Percentiles rank a stretch among this genome's conserved stretches.
These are phyloP conservation scores for Mungos mungo DNA, from an alignment of 2,113 vertebrate genomes.

Conservation along the genomic window DNA sequence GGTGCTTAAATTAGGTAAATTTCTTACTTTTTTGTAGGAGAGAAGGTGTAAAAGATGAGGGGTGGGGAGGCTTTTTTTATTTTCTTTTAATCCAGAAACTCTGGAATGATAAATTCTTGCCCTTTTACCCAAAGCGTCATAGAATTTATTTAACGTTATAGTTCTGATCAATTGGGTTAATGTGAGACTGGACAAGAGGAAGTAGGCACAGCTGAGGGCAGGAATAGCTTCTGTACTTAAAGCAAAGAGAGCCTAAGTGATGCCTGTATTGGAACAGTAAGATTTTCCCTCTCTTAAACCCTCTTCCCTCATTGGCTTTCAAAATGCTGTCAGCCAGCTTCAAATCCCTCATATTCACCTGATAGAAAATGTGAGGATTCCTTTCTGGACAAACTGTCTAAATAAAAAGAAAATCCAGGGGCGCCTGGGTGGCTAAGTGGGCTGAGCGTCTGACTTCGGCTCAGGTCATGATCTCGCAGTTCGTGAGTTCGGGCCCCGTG, in stretches of 20 bases:
- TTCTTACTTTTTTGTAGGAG: background rate
- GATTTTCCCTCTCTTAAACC: background rate
- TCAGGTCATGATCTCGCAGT: too few species aligned
- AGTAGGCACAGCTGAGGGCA: background rate
- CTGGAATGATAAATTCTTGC: background rate
- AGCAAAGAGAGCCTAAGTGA: background rate
- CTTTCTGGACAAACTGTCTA: background rate
- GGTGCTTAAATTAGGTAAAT: background rate
- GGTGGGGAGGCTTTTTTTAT: background rate
- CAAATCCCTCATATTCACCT: background rate
- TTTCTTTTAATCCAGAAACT: conserved; percentile 29
- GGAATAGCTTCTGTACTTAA: background rate
- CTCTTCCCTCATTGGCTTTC: background rate
- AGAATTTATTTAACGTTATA: background rate
- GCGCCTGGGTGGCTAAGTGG: too few species aligned
- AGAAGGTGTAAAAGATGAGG: background rate
- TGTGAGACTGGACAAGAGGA: background rate
- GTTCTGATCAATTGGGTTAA: background rate
- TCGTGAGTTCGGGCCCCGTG: too few species aligned
- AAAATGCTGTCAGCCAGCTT: background rate
- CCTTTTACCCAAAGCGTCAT: background rate
- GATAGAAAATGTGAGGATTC: background rate
- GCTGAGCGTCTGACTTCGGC: too few species aligned
- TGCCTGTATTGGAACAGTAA: background rate
- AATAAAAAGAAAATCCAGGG: too few species aligned